A percentile compares a stretch with the other conserved stretches of the same genome.
Evolutionary conservation across 2,113 vertebrate genomes (phyloP).

Genomic region (Aspiorhynchus laticeps): DNA sequence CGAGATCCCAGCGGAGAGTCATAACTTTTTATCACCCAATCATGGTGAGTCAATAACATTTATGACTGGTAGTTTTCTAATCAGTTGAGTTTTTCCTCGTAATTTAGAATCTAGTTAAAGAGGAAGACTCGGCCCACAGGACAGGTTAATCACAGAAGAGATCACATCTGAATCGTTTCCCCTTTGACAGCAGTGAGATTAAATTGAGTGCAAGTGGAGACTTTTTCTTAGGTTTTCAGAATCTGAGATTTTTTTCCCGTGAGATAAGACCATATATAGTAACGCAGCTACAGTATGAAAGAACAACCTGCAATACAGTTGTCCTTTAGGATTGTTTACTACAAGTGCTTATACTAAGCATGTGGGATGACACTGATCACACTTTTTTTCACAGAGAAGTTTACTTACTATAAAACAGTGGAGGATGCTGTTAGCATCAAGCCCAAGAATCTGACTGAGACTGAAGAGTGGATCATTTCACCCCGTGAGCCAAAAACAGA

Average conservation of each 20-base stretch:
- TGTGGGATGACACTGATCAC: not conserved
- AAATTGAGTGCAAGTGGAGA: not conserved
- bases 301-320: not conserved
- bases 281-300: not conserved
- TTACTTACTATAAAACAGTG: constrained; percentile 18
- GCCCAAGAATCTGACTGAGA: constrained; percentile 22
- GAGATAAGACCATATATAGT: not conserved
- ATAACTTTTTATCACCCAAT: constrained; percentile 49
- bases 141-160: not conserved
- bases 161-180: not conserved
- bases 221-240: not conserved
- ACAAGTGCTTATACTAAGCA: not conserved
- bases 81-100: not conserved
- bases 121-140: not conserved
- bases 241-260: not conserved
- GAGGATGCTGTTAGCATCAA: constrained; percentile 29
- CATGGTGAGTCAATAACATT: constrained; percentile 42
- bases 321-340: not conserved
- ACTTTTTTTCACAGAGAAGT: constrained; percentile 44
- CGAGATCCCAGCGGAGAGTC: constrained; percentile 25
- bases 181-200: not conserved
- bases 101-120: not conserved
- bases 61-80: constrained; percentile 13
- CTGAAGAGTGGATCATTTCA: not conserved
- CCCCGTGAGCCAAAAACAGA: constrained; percentile 39